Percentiles rank a stretch among this genome's conserved stretches.
Conservation (phyloP, 2,113 vertebrate species). For the Anoplopoma fimbria region DNA sequence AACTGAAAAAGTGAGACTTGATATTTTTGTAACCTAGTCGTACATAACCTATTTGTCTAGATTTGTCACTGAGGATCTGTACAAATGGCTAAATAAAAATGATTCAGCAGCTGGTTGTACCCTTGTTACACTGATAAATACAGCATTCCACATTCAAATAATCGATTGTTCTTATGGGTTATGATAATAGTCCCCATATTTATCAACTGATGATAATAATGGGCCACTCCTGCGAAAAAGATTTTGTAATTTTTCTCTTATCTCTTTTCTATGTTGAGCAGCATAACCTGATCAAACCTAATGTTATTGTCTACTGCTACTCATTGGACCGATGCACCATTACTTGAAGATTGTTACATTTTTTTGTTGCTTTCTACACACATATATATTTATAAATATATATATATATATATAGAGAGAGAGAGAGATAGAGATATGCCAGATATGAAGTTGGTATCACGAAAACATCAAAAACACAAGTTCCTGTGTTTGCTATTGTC, state of each 20-base stretch:
- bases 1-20: slow-evolving; percentile 20
- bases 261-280: neutral
- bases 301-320: neutral
- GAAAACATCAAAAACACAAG: no score
- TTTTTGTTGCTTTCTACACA: no score
- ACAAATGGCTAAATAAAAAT: slow-evolving; percentile 59
- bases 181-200: neutral
- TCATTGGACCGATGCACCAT: neutral
- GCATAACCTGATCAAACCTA: neutral
- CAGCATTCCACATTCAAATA: neutral
- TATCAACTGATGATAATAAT: neutral
- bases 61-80: slow-evolving; percentile 51
- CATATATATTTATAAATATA: no score
- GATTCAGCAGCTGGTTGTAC: neutral
- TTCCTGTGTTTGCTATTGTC: no score
- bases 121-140: neutral
- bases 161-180: neutral
- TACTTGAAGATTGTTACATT: neutral
- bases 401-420: no score
- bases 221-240: neutral
- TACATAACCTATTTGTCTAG: slow-evolving; percentile 25
- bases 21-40: slow-evolving; percentile 66
- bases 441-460: no score
- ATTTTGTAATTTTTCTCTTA: neutral
- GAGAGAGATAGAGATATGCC: no score